A percentile compares a stretch with the other conserved stretches of the same genome.
Evolutionary conservation across 2,113 vertebrate species (phyloP).

Genomic region (Pachycephala philippinensis): DNA sequence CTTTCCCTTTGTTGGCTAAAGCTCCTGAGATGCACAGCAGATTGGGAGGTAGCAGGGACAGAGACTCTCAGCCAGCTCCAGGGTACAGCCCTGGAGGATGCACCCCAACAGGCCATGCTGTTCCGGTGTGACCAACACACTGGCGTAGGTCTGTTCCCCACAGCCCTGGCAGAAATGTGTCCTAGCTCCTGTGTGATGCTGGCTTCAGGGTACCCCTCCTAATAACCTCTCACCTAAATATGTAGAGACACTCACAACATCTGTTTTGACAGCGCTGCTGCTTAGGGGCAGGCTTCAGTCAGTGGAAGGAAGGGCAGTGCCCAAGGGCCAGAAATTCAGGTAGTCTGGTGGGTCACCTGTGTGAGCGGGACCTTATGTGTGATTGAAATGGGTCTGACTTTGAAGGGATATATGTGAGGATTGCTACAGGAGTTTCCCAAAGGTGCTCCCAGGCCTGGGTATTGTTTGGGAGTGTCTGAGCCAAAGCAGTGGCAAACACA

Average conservation of each 20-base stretch:
- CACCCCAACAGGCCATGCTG: background rate
- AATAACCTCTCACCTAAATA: background rate
- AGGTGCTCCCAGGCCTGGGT: background rate
- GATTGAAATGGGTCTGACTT: background rate
- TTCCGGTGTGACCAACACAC: background rate
- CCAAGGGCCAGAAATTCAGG: background rate
- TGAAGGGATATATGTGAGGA: background rate
- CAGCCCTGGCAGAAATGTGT: fast-evolving
- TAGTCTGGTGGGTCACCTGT: background rate
- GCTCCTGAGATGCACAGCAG: background rate
- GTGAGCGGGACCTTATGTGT: background rate
- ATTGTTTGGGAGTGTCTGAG: background rate
- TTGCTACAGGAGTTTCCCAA: background rate
- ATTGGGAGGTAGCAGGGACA: background rate
- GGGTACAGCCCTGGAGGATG: background rate
- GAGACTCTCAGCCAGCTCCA: too few species aligned
- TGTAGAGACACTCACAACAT: fast-evolving
- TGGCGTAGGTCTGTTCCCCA: background rate
- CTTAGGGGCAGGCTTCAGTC: background rate
- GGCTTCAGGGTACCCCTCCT: background rate
- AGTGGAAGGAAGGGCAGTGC: background rate
- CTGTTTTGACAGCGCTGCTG: background rate
- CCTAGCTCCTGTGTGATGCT: fast-evolving
- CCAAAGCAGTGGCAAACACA: background rate
- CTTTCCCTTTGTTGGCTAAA: background rate